phyloP scores from a whole-genome alignment of 1,140 invertebrate species.

The Pectinophora gossypiella region DNA sequence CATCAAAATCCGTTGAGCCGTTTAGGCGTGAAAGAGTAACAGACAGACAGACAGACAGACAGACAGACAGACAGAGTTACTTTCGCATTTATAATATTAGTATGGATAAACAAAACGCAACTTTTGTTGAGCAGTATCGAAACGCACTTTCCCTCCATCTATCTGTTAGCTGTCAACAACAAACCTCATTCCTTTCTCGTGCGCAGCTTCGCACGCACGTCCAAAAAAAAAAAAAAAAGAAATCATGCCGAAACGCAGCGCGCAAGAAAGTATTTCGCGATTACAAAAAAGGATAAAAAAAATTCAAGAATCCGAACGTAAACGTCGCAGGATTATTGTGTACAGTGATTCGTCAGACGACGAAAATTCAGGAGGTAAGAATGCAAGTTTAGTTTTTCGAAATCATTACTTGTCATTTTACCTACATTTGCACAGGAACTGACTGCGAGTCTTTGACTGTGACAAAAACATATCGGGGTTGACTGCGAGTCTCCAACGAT shows the following conservation, averaged over 20 bases:
- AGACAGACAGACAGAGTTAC: too few relatives aligned
- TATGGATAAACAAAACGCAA: too few relatives aligned
- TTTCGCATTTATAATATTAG: too few relatives aligned
- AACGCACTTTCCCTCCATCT: too few relatives aligned
- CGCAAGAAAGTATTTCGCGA: not conserved
- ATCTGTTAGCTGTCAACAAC: too few relatives aligned
- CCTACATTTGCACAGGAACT: not conserved
- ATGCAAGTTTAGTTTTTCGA: not conserved
- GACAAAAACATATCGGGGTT: slow-evolving; percentile 2
- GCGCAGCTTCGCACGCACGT: too few relatives aligned
- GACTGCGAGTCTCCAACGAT: slow-evolving; percentile 1
- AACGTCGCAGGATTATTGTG: not conserved
- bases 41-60: too few relatives aligned
- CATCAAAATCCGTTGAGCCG: too few relatives aligned
- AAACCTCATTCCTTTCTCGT: too few relatives aligned
- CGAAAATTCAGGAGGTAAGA: not conserved
- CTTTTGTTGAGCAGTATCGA: too few relatives aligned
- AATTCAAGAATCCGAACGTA: not conserved
- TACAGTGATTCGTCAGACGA: not conserved
- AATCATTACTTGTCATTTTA: not conserved
- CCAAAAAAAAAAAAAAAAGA: not conserved
- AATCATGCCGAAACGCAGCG: not conserved
- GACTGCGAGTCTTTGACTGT: not conserved
- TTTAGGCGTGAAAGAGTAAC: too few relatives aligned
- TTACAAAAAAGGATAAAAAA: not conserved